Evolutionary conservation across 1,140 invertebrate species (phyloP).

Genomic region (Elysia chlorotica): DNA sequence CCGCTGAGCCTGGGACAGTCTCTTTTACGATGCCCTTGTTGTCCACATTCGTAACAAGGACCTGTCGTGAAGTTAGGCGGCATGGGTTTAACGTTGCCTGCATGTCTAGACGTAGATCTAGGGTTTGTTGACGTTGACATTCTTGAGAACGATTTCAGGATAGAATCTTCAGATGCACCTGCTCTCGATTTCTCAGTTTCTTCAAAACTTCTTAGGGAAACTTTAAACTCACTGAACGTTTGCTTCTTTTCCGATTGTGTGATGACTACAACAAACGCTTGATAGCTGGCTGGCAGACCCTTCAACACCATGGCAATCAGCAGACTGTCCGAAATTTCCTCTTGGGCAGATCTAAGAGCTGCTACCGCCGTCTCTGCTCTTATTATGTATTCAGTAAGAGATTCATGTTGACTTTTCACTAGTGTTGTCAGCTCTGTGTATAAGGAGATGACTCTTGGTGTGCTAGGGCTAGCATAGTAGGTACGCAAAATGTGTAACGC

Average conservation of each 20-base stretch:
- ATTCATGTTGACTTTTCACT: conserved; percentile 11
- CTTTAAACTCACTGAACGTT: conserved; percentile 24
- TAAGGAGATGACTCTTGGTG: conserved; percentile 7
- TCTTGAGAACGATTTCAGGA: background rate
- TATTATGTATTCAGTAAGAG: conserved; percentile 24
- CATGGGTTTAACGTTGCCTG: background rate
- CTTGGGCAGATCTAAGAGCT: conserved; percentile 15
- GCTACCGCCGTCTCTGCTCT: conserved; percentile 17
- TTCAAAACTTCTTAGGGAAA: conserved; percentile 9
- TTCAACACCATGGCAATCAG: conserved; percentile 30
- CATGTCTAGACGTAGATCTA: background rate
- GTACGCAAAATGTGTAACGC: conserved; percentile 9
- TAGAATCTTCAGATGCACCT: background rate
- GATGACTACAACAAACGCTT: conserved; percentile 12
- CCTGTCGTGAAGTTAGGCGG: background rate
- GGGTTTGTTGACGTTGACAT: too few relatives aligned
- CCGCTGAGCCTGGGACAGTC: too few relatives aligned
- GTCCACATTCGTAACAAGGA: conserved; percentile 5
- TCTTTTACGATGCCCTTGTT: background rate
- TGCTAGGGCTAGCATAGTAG: conserved; percentile 1
- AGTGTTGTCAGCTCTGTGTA: conserved; percentile 17
- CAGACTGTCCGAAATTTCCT: conserved; percentile 22
- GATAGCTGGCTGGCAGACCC: conserved; percentile 16
- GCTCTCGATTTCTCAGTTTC: background rate
- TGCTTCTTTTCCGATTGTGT: conserved; percentile 18